phyloP scores from a whole-genome alignment of 2,888 invertebrate genomes.

The Drosophila setosimentum region DNA sequence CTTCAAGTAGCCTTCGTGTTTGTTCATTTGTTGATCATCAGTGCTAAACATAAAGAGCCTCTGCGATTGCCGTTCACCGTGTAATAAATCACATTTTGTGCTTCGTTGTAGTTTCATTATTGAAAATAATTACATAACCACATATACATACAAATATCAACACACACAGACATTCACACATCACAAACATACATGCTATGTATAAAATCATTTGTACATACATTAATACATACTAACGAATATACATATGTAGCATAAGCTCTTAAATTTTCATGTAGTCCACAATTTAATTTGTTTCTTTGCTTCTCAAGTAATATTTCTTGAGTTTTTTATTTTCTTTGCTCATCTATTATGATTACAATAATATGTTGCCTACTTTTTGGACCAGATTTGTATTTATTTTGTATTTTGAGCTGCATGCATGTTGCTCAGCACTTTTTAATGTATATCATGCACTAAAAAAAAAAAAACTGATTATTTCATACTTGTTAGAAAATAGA shows the following conservation, averaged over 20 bases:
- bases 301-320: not conserved
- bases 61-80: constrained; percentile 39
- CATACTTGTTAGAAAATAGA: not conserved
- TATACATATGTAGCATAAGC: not conserved
- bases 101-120: constrained; percentile 82
- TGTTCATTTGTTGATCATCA: constrained; percentile 46
- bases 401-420: constrained; percentile 9
- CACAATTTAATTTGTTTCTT: not conserved
- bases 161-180: constrained; percentile 13
- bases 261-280: constrained; percentile 1
- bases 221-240: constrained; percentile 4
- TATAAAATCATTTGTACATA: constrained; percentile 5
- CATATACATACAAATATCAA: constrained; percentile 9
- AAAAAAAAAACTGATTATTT: not conserved
- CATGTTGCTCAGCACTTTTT: not conserved
- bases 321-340: not conserved
- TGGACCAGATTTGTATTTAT: not conserved
- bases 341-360: not conserved
- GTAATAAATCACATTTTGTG: constrained; percentile 61
- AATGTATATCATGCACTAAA: not conserved
- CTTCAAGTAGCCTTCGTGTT: constrained; percentile 52
- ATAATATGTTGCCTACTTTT: constrained; percentile 20
- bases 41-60: constrained; percentile 24
- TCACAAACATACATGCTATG: not conserved
- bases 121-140: constrained; percentile 73